Evolutionary conservation across 1,140 invertebrate genomes (phyloP), one percentile per base, ranked within the genome.

Genomic region (Orius laevigatus): DNA sequence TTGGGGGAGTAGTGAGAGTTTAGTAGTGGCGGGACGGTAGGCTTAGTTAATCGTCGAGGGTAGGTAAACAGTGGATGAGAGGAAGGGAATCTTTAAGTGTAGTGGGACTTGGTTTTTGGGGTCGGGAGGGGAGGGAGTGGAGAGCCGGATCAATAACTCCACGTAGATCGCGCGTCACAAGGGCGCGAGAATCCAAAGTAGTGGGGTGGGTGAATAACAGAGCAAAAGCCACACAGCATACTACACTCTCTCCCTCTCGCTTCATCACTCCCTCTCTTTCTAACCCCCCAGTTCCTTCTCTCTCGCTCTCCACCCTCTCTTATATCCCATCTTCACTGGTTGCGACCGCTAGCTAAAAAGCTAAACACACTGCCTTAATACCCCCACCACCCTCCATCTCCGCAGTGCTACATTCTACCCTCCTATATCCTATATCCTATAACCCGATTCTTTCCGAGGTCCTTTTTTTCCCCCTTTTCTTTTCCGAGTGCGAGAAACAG

Each of bases 321-420:
- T 62, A 61, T 62, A 68, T 68, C 64, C 59, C 60, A 62, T 60
- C 59, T 66, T 62, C 61, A 62, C 59, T 64, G 64, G 64, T 66
- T 67, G 63, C 67, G 66, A 67, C 65, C 66, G 66, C 67, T 65
- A 67, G 66, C 65, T 68, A 66, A 66, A 66, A 62, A 66, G 66
- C 66, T 66, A 67, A 65, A 60, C 64, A 63, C 64, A 57, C 66
- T 63, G 66, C 65, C 66, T 67, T 65, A 66, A 61, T 58, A 55
- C 63, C 59, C 62, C 59, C 62, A 58, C 57, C 47, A 44, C 47
- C 49, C 33, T 46, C 41, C 42, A 54, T 43, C 41, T 47, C 49
- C 49, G 49, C 50, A 52, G 36, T 48, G 51, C 53, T 51, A 51
- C 49, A 51, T 42, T 51, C 48, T 32, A 19, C 42, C 49, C 44